A percentile compares a stretch with the other conserved stretches of the same genome.
These are phyloP conservation scores for Spisula solida DNA, from an alignment of 2,888 invertebrate species.

Conservation along the genomic window DNA sequence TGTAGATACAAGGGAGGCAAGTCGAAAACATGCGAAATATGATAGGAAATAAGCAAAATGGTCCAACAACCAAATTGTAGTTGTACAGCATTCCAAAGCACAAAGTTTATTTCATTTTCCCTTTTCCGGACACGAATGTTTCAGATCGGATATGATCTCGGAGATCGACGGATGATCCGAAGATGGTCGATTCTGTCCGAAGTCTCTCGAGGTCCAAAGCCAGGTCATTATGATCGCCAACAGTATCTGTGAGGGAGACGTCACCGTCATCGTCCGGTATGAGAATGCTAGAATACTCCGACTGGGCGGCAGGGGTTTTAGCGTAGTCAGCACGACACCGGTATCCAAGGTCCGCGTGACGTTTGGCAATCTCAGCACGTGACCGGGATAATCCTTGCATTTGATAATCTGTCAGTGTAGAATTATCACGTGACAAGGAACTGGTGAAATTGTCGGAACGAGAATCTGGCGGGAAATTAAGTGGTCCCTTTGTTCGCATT, in stretches of 20 bases:
- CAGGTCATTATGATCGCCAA: conserved; percentile 69
- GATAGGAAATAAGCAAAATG: not conserved
- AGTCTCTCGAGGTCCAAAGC: conserved; percentile 74
- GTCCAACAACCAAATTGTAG: not conserved
- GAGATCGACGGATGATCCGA: conserved; percentile 69
- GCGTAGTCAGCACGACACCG: conserved; percentile 71
- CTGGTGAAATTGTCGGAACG: conserved; percentile 64
- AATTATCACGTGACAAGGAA: conserved; percentile 62
- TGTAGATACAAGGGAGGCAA: not conserved
- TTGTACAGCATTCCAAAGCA: not conserved
- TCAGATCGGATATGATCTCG: conserved; percentile 68
- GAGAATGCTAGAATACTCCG: conserved; percentile 74
- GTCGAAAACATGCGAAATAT: not conserved
- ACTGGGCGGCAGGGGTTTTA: conserved; percentile 72
- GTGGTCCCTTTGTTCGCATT: conserved; percentile 69
- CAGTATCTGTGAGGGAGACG: conserved; percentile 76
- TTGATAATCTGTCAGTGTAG: conserved; percentile 64
- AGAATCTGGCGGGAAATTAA: conserved; percentile 61
- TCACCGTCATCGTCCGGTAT: conserved; percentile 78
- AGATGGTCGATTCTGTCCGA: conserved; percentile 72
- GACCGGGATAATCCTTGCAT: conserved; percentile 68
- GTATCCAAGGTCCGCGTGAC: conserved; percentile 65
- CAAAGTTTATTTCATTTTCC: not conserved
- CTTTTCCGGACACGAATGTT: conserved; percentile 66
- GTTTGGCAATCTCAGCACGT: conserved; percentile 70